phyloP scores from a whole-genome alignment of 2,113 vertebrate species.

The Caloenas nicobarica region DNA sequence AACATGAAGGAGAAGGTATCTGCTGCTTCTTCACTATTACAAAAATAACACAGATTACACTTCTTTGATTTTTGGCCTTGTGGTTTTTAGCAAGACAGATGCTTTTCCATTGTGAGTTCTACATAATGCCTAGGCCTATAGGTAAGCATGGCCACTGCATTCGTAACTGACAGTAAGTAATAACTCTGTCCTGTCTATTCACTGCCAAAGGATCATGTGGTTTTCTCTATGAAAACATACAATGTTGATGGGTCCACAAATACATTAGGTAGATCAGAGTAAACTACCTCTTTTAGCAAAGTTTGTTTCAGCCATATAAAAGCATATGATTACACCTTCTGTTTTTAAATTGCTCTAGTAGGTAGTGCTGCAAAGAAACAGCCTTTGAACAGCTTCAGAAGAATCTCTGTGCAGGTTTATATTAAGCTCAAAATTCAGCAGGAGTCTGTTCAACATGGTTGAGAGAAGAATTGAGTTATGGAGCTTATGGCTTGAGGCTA shows the following conservation, averaged over 20 bases:
- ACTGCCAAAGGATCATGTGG: not conserved
- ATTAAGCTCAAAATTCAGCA: constrained; percentile 38
- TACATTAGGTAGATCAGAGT: not conserved
- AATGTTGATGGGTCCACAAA: not conserved
- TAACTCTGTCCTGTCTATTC: not conserved
- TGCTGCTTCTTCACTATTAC: not conserved
- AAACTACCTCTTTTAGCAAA: not conserved
- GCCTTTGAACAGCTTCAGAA: not conserved
- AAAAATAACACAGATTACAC: not conserved
- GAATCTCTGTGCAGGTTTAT: constrained; percentile 32
- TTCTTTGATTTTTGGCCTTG: not conserved
- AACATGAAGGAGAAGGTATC: not conserved
- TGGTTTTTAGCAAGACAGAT: not conserved
- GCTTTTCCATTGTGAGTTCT: not conserved
- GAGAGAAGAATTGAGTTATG: constrained; percentile 53
- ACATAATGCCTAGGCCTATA: not conserved
- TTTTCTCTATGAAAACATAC: not conserved
- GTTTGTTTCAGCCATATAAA: not conserved
- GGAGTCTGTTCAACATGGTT: not conserved
- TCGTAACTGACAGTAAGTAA: not conserved
- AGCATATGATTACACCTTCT: not conserved
- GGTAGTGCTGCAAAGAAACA: not conserved
- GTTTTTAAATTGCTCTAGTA: not conserved
- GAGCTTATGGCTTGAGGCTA: constrained; percentile 34
- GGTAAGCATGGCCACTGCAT: not conserved